Evolutionary conservation across 2,113 vertebrate genomes (phyloP), one percentile per base, ranked within the genome.

Genomic region (Ancistrus triradiatus): DNA sequence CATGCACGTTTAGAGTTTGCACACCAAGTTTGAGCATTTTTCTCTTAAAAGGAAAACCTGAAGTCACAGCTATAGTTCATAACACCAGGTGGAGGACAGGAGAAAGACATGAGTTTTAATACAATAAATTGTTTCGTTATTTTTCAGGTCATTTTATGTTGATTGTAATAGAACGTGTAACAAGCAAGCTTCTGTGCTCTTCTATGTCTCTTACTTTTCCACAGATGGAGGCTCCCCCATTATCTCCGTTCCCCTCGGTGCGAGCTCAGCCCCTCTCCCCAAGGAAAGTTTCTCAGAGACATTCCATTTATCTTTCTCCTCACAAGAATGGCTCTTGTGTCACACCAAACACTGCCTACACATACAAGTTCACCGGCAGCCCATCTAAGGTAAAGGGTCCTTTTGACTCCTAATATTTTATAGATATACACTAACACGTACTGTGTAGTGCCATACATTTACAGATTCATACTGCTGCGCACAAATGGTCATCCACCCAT

Each of bases 221-320:
- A 69, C 84, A 98, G 95, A 35, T 83, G 61, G 95, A 94, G 33
- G 95, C 88, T 0, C 95, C 89, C 0, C 91, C 92, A 0, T 76
- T 96, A 7, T 99, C 96, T 2, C 95, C 95, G 0, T 98, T 97
- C 81, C 96, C 95, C 5, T 88, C 82, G 2, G 80, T 97, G 31
- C 89, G 87, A 52, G 89, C 91, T 3, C 92, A 89, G 76, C 84
- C 91, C 0, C 82, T 89, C 1, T 99, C 96, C 5, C 96, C 95
- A 0, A 91, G 95, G 0, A 89, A 95, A 0, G 80, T 99, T 65
- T 98, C 93, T 0, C 95, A 98, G 51, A 85, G 91, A 72, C 94
- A 97, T 49, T 90, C 91, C 0, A 72, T 99, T 14, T 99, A 95
- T 1, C 81, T 99, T 4, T 99, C 95, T 0, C 96, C 96, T 0